phyloP scores from a whole-genome alignment of 2,113 vertebrate species.

The Physeter macrocephalus region DNA sequence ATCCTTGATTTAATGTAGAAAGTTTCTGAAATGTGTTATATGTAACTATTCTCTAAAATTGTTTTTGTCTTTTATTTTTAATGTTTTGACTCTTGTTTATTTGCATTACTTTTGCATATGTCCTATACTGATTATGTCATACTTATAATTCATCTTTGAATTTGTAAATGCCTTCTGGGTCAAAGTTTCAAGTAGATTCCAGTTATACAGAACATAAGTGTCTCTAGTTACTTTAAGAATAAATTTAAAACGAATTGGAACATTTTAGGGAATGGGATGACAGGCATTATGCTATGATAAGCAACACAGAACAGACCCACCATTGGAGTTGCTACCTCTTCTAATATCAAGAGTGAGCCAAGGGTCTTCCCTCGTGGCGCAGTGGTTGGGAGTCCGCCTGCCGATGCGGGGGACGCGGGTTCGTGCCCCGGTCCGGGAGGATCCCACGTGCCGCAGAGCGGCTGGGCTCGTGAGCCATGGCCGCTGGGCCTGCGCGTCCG shows the following conservation, averaged over 20 bases:
- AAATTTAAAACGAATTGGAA: background rate
- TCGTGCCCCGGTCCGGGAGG: too few relatives aligned
- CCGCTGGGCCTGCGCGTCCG: too few relatives aligned
- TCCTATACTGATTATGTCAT: background rate
- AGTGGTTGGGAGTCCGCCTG: too few relatives aligned
- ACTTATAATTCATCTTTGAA: background rate
- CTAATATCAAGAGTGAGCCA: background rate
- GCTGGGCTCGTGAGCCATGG: too few relatives aligned
- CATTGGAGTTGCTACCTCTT: background rate
- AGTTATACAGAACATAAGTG: background rate
- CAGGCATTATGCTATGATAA: background rate
- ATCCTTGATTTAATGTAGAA: background rate
- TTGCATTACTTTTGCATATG: background rate
- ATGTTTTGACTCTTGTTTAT: background rate
- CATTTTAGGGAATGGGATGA: background rate
- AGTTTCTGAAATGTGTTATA: background rate
- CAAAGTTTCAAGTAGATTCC: constrained; percentile 6
- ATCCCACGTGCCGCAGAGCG: too few relatives aligned
- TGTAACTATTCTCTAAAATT: background rate
- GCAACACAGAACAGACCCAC: background rate
- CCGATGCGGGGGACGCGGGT: too few relatives aligned
- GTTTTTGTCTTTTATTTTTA: background rate
- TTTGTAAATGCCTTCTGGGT: background rate
- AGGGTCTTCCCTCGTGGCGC: background rate
- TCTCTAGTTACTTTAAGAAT: background rate